Evolutionary conservation across 1,140 invertebrate species (phyloP).

Genomic region (Zeugodacus cucurbitae): DNA sequence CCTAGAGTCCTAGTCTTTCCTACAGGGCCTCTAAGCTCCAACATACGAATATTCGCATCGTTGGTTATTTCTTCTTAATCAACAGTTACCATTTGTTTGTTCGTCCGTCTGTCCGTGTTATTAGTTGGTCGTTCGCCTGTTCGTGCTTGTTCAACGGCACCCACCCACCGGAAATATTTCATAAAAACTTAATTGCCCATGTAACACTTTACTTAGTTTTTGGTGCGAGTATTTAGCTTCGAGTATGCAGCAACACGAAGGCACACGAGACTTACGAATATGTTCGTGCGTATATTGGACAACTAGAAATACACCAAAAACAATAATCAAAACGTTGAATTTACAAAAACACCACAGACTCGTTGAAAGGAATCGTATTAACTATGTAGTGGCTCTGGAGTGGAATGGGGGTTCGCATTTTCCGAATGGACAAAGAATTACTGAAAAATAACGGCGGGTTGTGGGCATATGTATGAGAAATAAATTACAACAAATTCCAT

Average conservation of each 20-base stretch:
- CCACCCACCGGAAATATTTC: constrained; percentile 39
- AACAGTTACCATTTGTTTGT: constrained; percentile 24
- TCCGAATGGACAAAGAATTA: neutral
- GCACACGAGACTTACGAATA: neutral
- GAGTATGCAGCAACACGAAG: neutral
- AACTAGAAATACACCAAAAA: neutral
- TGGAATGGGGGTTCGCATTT: neutral
- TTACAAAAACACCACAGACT: neutral
- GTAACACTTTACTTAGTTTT: constrained; percentile 41
- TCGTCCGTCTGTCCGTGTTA: neutral
- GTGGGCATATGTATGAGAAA: neutral
- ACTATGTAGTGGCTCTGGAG: neutral
- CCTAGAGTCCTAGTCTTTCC: too few species aligned
- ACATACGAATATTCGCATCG: neutral
- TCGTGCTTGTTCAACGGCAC: neutral
- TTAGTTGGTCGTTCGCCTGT: neutral
- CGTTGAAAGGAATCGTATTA: constrained; percentile 14
- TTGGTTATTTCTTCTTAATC: constrained; percentile 30
- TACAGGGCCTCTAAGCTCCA: neutral
- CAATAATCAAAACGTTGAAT: neutral
- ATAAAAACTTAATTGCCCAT: constrained; percentile 41
- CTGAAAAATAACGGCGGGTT: neutral
- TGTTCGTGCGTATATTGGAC: neutral
- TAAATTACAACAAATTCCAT: constrained; percentile 32
- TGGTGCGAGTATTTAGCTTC: constrained; percentile 29